These are phyloP conservation scores for Corticium candelabrum DNA, from an alignment of 37 sponge, comb jelly and placozoan species.

Conservation along the genomic window DNA sequence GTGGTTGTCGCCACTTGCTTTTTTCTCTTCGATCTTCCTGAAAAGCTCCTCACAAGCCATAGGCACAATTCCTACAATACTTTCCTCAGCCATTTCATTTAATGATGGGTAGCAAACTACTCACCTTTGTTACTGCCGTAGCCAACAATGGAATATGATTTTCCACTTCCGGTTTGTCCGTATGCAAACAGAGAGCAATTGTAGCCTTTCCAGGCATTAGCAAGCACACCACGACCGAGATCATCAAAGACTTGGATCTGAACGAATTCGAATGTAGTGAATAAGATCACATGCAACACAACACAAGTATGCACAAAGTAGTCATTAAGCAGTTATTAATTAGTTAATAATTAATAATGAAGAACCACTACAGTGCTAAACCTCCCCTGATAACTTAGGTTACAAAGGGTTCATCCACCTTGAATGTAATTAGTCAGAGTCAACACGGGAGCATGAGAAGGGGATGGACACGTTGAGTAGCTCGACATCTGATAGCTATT, in stretches of 20 bases:
- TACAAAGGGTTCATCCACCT: no score
- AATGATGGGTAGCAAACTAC: background rate
- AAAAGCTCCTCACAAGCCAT: conserved; percentile 61
- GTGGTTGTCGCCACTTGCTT: conserved; percentile 1
- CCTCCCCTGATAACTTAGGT: no score
- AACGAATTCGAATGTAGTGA: background rate
- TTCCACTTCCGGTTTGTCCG: conserved; percentile 70
- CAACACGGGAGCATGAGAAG: no score
- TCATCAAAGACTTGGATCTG: conserved; percentile 47
- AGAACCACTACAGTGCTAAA: no score
- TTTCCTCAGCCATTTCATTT: background rate
- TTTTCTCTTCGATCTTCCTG: conserved; percentile 30
- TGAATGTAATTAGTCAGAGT: no score
- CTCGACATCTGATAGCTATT: no score
- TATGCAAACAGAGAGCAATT: conserved; percentile 75
- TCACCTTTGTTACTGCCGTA: conserved; percentile 59
- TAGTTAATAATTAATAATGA: no score
- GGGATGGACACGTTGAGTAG: no score
- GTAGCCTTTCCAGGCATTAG: conserved; percentile 69
- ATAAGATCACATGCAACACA: background rate
- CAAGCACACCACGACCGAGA: conserved; percentile 60
- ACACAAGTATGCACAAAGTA: no score
- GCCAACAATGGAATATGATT: conserved; percentile 68
- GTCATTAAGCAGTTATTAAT: no score
- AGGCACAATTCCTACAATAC: conserved; percentile 51